Conservation (phyloP, 2,888 invertebrate species). For the Troides helena region DNA sequence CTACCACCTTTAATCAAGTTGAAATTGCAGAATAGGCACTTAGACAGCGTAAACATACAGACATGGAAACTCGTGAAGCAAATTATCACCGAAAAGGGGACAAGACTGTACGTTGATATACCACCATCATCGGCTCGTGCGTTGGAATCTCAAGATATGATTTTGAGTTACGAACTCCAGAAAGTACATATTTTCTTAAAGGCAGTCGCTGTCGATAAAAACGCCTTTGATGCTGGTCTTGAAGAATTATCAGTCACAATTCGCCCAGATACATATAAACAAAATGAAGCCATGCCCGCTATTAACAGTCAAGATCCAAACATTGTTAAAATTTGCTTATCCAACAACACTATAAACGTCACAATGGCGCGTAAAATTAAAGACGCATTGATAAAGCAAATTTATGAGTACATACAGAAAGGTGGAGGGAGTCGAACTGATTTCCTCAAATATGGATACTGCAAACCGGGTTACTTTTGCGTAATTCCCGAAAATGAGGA, state of each 20-base stretch:
- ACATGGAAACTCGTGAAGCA: conserved; percentile 72
- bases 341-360: conserved; percentile 49
- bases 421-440: conserved; percentile 51
- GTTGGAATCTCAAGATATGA: conserved; percentile 59
- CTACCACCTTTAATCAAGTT: conserved; percentile 63
- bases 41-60: conserved; percentile 55
- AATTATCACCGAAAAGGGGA: conserved; percentile 59
- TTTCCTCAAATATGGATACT: conserved; percentile 61
- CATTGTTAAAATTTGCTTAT: conserved; percentile 55
- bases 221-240: conserved; percentile 62
- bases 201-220: conserved; percentile 65
- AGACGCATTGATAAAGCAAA: conserved; percentile 56
- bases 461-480: conserved; percentile 56
- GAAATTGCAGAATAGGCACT: conserved; percentile 58
- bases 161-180: conserved; percentile 67
- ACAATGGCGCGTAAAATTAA: conserved; percentile 58
- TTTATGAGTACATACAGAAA: conserved; percentile 57
- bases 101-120: conserved; percentile 68
- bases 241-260: conserved; percentile 44
- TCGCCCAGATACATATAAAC: conserved; percentile 36
- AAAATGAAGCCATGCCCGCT: conserved; percentile 54
- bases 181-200: conserved; percentile 67
- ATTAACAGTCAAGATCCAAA: conserved; percentile 44
- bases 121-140: conserved; percentile 64
- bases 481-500: conserved; percentile 60